Base-by-base conservation (phyloP, 2,113 vertebrate species). In the Actenoides hombroni region DNA sequence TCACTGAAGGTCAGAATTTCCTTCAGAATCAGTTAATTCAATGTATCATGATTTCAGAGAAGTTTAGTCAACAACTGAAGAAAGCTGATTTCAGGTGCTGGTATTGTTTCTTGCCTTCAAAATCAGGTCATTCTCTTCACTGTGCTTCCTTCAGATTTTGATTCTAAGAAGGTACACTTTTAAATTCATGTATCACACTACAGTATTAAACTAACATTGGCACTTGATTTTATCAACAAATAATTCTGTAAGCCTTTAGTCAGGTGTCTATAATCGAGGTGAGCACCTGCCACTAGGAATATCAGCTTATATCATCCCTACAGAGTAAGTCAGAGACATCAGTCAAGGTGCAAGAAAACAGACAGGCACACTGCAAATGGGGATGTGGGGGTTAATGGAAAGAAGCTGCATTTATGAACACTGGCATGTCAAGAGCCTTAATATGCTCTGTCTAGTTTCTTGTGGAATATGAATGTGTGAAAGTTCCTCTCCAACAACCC, bases 11-110 rank as follows among this genome's bases (percentile, higher is more conserved):
- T 85, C 81, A 94, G 91, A 84, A 92, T 93, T 95, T 96, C 94
- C 94, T 96, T 96, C 88, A 96, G 95, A 95, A 96, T 49, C 91
- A 87, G 74, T 91, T 95, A 94, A 94, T 86, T 94, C 89, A 95
- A 85, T 83, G 67, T 73, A 89, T 88, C 92, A 89, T 88, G 84
- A 96, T 94, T 89, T 96, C 96, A 95, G 60, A 92, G 95, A 94
- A 83, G 92, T 92, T 86, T 93, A 94, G 86, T 91, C 86, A 96
- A 96, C 80, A 96, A 76, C 57, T 95, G 86, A 84, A 96, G 94
- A 96, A 94, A 92, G 88, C 79, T 89, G 80, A 94, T 93, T 92
- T 94, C 95, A 94, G 90, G 88, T 92, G 94, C 91, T 84, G 91
- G 91, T 68, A 94, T 89, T 91, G 95, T 56, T 91, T 94, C 94